Evolutionary conservation across 2,888 invertebrate genomes (phyloP).

Genomic region (Dichetophora obliterata): DNA sequence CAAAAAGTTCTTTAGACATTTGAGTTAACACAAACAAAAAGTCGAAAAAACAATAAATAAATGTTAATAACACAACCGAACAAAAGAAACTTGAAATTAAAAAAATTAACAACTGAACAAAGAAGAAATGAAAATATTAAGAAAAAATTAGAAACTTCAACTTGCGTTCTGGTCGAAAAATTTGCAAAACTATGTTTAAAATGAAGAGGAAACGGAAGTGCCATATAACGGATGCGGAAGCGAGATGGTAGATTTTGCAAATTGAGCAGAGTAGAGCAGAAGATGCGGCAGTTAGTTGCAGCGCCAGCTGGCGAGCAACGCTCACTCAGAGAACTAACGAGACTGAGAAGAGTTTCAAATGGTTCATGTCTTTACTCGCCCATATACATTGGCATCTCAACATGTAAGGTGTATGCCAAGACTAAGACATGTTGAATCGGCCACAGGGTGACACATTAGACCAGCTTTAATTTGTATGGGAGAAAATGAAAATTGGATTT

Average conservation of each 20-base stretch:
- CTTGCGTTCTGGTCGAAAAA: neutral
- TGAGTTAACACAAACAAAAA: constrained; percentile 30
- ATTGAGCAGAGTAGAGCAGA: neutral
- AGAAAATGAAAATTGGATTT: no score
- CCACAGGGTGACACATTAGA: no score
- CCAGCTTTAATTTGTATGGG: no score
- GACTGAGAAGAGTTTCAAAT: neutral
- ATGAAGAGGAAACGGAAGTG: constrained; percentile 39
- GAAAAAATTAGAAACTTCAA: constrained; percentile 35
- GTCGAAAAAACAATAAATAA: constrained; percentile 1
- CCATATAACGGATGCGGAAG: constrained; percentile 11
- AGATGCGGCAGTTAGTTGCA: neutral
- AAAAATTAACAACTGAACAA: constrained; percentile 19
- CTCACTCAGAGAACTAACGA: no score
- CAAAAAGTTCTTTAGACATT: constrained; percentile 43
- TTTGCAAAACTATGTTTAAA: neutral
- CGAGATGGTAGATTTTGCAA: neutral
- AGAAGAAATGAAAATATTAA: constrained; percentile 4
- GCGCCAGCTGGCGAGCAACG: no score
- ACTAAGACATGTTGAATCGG: neutral
- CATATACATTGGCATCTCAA: no score
- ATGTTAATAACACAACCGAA: constrained; percentile 16
- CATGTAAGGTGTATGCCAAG: neutral
- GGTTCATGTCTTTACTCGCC: no score
- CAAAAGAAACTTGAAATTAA: constrained; percentile 8